phyloP scores from a whole-genome alignment of 1,140 invertebrate species.

The Cepaea nemoralis region DNA sequence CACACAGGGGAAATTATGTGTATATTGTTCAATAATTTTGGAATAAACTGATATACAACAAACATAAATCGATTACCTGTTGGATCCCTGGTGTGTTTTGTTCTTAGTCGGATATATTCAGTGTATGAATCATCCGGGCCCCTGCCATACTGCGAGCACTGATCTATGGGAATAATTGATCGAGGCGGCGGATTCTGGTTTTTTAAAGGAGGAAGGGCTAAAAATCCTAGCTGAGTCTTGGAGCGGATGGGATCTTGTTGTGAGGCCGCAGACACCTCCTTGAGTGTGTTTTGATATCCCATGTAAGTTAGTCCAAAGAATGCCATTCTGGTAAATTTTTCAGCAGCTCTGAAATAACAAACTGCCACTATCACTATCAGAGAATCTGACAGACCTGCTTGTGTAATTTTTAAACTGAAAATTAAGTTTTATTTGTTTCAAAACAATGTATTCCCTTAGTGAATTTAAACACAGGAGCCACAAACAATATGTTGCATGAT shows the following conservation, averaged over 20 bases:
- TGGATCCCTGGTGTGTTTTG: constrained; percentile 66
- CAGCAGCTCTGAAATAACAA: too few relatives aligned
- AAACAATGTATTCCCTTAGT: too few relatives aligned
- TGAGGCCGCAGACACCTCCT: constrained; percentile 58
- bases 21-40: constrained; percentile 8
- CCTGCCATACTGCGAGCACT: constrained; percentile 65
- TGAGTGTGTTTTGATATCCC: constrained; percentile 68
- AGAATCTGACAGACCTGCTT: too few relatives aligned
- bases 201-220: constrained; percentile 61
- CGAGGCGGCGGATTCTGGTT: constrained; percentile 53
- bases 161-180: constrained; percentile 64
- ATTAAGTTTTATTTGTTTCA: too few relatives aligned
- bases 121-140: constrained; percentile 65
- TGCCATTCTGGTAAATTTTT: constrained; percentile 67
- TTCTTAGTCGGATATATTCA: constrained; percentile 64
- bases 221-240: constrained; percentile 61
- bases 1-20: too few relatives aligned
- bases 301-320: constrained; percentile 69
- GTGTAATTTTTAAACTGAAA: too few relatives aligned
- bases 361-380: too few relatives aligned
- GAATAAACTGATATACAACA: neutral
- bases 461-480: too few relatives aligned
- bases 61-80: constrained; percentile 53
- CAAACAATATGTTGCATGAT: too few relatives aligned
- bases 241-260: constrained; percentile 57